Conservation (phyloP, 2,113 vertebrate species). For the Eonycteris spelaea region DNA sequence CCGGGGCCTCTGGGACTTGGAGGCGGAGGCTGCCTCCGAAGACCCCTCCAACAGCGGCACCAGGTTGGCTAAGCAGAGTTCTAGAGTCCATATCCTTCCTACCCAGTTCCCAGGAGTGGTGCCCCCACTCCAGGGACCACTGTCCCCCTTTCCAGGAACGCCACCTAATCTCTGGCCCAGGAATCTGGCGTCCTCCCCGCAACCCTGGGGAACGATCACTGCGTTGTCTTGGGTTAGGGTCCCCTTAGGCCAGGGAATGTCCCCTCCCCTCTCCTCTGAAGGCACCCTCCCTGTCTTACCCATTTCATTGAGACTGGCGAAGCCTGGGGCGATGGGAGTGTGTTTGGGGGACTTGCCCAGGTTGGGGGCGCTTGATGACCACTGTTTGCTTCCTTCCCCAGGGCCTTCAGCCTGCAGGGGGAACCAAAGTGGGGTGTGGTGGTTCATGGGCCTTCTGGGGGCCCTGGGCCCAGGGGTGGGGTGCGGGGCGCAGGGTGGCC, state of each 20-base stretch:
- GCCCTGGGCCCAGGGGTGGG: background rate
- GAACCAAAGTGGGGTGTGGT: background rate
- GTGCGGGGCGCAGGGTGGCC: accelerated
- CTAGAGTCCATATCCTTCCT: background rate
- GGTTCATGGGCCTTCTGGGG: background rate
- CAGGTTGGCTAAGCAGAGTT: background rate
- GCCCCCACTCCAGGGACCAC: background rate
- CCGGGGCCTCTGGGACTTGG: background rate
- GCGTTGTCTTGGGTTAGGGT: background rate
- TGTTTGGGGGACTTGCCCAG: constrained; percentile 94
- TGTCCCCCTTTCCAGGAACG: background rate
- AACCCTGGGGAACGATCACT: background rate
- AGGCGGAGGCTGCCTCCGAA: background rate
- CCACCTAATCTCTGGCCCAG: background rate
- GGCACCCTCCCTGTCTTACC: constrained; percentile 81
- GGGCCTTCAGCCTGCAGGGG: constrained; percentile 86
- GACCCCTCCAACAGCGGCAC: background rate
- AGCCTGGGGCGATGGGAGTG: constrained; percentile 87
- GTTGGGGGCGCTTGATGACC: constrained; percentile 93
- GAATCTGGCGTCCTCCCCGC: background rate
- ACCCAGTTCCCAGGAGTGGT: background rate
- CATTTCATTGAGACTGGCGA: constrained; percentile 94
- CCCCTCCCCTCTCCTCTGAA: background rate
- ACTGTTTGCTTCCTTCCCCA: constrained; percentile 90
- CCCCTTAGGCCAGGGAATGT: background rate